Conservation (phyloP, 2,888 invertebrate genomes). For the Pachliopta kotzebuea region DNA sequence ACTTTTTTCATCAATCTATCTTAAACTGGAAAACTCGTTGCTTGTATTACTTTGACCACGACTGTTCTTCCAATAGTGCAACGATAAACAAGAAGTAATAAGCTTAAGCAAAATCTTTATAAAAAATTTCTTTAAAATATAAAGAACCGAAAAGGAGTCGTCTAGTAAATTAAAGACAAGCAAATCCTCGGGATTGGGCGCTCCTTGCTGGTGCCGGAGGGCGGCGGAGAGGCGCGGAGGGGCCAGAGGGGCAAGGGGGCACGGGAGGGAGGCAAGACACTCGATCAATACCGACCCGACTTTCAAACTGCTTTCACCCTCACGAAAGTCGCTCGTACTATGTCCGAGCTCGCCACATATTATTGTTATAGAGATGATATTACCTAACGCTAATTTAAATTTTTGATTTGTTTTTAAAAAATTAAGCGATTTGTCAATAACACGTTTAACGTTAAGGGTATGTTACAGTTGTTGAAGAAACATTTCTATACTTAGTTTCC, state of each 20-base stretch:
- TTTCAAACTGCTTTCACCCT: conserved; percentile 81
- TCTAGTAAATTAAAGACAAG: conserved; percentile 51
- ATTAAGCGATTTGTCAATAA: neutral
- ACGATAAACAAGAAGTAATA: too few relatives aligned
- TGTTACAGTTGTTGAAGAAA: conserved; percentile 13
- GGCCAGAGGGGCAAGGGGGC: conserved; percentile 24
- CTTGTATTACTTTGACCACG: too few relatives aligned
- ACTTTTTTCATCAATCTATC: too few relatives aligned
- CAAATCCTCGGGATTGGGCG: conserved; percentile 66
- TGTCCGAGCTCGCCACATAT: conserved; percentile 56
- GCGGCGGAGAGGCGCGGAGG: conserved; percentile 40
- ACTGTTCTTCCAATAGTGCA: too few relatives aligned
- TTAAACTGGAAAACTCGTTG: too few relatives aligned
- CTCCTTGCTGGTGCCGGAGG: conserved; percentile 48
- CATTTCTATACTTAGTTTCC: neutral
- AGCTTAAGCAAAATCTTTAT: neutral
- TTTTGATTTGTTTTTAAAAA: conserved; percentile 2
- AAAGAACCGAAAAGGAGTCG: conserved; percentile 6
- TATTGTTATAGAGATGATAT: conserved; percentile 48
- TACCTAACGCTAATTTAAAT: conserved; percentile 34
- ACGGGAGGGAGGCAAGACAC: conserved; percentile 66
- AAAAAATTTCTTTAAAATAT: conserved; percentile 23
- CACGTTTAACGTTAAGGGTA: conserved; percentile 12
- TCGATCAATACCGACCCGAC: conserved; percentile 80
- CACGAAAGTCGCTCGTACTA: conserved; percentile 78